Evolutionary conservation across 2,113 vertebrate genomes (phyloP).

Genomic region (Himantopus leucocephalus): DNA sequence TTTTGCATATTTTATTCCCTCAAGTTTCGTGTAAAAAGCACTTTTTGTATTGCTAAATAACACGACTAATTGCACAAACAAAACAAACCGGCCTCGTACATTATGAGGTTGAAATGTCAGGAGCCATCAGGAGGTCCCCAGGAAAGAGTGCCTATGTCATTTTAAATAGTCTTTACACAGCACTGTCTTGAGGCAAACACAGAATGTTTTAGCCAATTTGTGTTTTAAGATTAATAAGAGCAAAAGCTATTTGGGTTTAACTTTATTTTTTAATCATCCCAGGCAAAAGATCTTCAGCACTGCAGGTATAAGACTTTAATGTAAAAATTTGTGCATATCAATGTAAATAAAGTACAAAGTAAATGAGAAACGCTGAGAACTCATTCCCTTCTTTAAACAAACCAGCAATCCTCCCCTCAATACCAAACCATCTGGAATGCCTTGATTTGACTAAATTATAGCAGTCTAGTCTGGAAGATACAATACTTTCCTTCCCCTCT

Average conservation of each 20-base stretch:
- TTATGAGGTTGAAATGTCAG: conserved; percentile 28
- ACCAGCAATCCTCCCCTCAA: not conserved
- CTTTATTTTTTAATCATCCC: not conserved
- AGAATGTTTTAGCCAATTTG: not conserved
- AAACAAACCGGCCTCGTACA: conserved; percentile 32
- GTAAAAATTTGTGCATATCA: not conserved
- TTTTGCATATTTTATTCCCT: conserved; percentile 70
- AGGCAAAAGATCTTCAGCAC: not conserved
- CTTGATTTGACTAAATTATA: conserved; percentile 2
- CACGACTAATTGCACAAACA: conserved; percentile 45
- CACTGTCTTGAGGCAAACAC: not conserved
- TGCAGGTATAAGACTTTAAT: not conserved
- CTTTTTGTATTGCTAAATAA: conserved; percentile 60
- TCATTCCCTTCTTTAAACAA: conserved; percentile 1
- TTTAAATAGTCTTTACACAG: conserved; percentile 38
- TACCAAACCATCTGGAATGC: not conserved
- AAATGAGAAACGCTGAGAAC: not conserved
- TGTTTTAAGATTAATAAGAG: not conserved
- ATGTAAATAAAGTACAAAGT: conserved; percentile 9
- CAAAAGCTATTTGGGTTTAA: not conserved
- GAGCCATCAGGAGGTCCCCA: conserved; percentile 26
- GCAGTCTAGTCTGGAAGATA: not conserved
- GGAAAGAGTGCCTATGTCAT: conserved; percentile 26
- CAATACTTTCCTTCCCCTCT: not conserved
- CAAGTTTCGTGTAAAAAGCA: conserved; percentile 55